phyloP scores from a whole-genome alignment of 1,140 invertebrate genomes.

The Ceratosolen solmsi region DNA sequence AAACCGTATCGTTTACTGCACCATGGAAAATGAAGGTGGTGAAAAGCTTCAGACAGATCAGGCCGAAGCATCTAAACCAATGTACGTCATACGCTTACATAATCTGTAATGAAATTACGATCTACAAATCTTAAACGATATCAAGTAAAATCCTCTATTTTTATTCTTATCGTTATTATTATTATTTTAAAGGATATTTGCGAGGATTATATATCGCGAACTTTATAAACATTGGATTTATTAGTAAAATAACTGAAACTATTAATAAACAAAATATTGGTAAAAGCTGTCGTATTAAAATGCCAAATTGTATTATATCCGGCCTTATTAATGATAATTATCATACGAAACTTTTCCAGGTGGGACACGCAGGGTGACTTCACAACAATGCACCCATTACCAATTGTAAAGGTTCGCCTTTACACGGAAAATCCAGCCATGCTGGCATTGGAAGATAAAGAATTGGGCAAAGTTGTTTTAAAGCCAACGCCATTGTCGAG shows the following conservation, averaged over 20 bases:
- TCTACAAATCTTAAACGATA: too few species aligned
- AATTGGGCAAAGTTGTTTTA: constrained; percentile 94
- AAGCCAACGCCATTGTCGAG: constrained; percentile 92
- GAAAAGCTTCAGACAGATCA: constrained; percentile 99
- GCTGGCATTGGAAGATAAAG: constrained; percentile 98
- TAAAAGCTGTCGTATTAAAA: too few species aligned
- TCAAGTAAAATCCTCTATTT: too few species aligned
- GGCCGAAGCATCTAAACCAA: constrained; percentile 98
- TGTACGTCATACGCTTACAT: constrained; percentile 83
- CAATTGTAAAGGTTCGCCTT: constrained; percentile 96
- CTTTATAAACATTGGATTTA: too few species aligned
- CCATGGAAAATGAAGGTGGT: constrained; percentile 99
- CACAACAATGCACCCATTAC: constrained; percentile 96
- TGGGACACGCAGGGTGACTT: constrained; percentile 99
- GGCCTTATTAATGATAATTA: too few species aligned
- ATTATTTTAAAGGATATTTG: too few species aligned
- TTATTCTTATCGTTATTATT: too few species aligned
- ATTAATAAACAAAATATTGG: too few species aligned
- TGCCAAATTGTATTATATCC: too few species aligned
- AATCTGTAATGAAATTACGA: too few species aligned
- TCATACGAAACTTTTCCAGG: constrained; percentile 73
- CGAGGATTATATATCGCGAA: too few species aligned
- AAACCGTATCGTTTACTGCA: constrained; percentile 99
- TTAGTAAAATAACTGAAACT: too few species aligned
- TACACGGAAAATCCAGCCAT: constrained; percentile 98